A percentile compares a stretch with the other conserved stretches of the same genome.
Evolutionary conservation across 2,888 invertebrate species (phyloP).

Genomic region (Tachina lurida): DNA sequence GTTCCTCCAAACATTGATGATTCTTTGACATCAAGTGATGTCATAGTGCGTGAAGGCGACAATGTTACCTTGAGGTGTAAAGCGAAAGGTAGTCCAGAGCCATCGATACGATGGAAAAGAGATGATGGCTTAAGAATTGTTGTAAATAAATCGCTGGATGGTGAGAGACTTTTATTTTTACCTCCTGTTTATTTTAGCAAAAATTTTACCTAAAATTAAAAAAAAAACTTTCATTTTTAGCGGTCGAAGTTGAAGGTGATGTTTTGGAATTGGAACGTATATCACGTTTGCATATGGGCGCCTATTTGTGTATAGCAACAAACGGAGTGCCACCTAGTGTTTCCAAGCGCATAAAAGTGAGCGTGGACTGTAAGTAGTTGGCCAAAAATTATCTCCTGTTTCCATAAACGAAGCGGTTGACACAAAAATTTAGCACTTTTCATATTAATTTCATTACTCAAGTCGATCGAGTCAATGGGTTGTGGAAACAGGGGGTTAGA

Average conservation of each 20-base stretch:
- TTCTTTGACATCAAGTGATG: constrained; percentile 94
- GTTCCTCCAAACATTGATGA: constrained; percentile 97
- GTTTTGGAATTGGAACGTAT: constrained; percentile 92
- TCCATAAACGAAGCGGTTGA: no score
- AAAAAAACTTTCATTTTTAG: constrained; percentile 83
- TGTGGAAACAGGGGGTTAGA: no score
- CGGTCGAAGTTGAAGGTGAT: constrained; percentile 92
- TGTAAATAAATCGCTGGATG: constrained; percentile 91
- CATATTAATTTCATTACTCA: no score
- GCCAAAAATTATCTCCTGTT: neutral
- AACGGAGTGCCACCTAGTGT: constrained; percentile 95
- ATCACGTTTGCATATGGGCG: constrained; percentile 95
- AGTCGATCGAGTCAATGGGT: no score
- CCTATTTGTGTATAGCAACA: constrained; percentile 92
- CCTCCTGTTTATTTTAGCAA: neutral
- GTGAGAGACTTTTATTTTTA: constrained; percentile 82
- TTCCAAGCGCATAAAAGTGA: constrained; percentile 95
- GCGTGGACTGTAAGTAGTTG: constrained; percentile 94
- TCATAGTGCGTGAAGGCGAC: constrained; percentile 94
- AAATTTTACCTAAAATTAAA: neutral
- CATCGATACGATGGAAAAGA: constrained; percentile 95
- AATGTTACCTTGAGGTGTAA: constrained; percentile 95
- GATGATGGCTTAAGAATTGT: constrained; percentile 94
- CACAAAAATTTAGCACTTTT: no score
- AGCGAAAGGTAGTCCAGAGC: constrained; percentile 94